Conservation (phyloP, 2,113 vertebrate genomes). For the Thinocorus orbignyianus region DNA sequence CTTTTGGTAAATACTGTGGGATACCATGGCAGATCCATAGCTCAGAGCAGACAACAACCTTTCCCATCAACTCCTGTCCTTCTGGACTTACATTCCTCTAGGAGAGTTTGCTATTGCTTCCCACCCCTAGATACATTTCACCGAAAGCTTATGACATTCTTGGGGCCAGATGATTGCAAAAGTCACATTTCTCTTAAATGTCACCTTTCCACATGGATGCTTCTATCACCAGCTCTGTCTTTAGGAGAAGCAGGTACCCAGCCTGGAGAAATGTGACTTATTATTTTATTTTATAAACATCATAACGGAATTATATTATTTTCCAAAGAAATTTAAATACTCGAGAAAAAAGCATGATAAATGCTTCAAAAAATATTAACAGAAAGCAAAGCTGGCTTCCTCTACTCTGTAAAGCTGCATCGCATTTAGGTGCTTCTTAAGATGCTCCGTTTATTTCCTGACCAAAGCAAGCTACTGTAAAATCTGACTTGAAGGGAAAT, state of each 20-base stretch:
- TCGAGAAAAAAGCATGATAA: neutral
- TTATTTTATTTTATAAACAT: neutral
- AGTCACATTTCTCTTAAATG: neutral
- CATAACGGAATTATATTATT: neutral
- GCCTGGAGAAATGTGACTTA: neutral
- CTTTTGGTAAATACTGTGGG: neutral
- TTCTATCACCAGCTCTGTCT: neutral
- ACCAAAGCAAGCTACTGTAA: constrained; percentile 25
- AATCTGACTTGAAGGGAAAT: constrained; percentile 43
- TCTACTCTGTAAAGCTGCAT: constrained; percentile 3
- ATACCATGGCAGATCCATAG: neutral
- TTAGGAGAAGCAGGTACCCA: neutral
- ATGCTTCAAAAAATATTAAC: neutral
- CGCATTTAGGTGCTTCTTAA: constrained; percentile 11
- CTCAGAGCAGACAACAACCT: neutral
- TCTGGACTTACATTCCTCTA: neutral
- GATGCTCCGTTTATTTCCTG: constrained; percentile 47
- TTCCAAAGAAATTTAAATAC: neutral
- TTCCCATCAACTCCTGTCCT: neutral
- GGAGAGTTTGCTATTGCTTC: neutral
- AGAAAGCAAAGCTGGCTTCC: neutral
- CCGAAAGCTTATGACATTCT: neutral
- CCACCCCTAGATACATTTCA: neutral
- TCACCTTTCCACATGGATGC: neutral
- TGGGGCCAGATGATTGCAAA: neutral